Evolutionary conservation across 1,140 invertebrate genomes (phyloP).

Genomic region (Coenobita brevimanus): DNA sequence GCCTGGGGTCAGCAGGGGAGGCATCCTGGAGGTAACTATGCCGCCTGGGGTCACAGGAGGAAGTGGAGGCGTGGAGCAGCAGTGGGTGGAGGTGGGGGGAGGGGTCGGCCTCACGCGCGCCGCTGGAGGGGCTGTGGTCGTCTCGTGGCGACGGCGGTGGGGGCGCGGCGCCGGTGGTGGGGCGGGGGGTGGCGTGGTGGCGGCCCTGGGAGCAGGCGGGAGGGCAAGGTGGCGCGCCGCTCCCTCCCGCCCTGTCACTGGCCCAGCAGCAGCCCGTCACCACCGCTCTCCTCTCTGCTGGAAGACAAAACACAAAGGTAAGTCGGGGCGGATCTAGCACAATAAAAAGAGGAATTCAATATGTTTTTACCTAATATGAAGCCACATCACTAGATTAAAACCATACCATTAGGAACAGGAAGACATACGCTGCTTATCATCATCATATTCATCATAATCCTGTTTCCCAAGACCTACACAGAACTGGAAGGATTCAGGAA

Average conservation of each 20-base stretch:
- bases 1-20: no score
- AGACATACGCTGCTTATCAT: no score
- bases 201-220: constrained; percentile 31
- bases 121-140: constrained; percentile 56
- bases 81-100: constrained; percentile 16
- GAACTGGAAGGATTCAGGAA: no score
- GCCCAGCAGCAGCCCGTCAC: constrained; percentile 54
- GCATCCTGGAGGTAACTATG: no score
- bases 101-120: constrained; percentile 37
- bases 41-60: neutral
- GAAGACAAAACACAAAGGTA: neutral
- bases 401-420: no score
- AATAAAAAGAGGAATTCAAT: no score
- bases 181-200: constrained; percentile 38
- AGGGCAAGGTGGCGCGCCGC: constrained; percentile 54
- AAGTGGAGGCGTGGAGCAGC: neutral
- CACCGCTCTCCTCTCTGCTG: constrained; percentile 47
- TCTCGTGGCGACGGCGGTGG: constrained; percentile 6
- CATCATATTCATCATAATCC: no score
- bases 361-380: no score
- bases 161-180: constrained; percentile 22
- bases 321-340: no score
- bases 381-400: no score
- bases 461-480: no score
- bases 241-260: constrained; percentile 61